These are phyloP conservation scores for Poeciliopsis presidionis DNA, from an alignment of 2,797 vertebrate species.

Conservation along the genomic window DNA sequence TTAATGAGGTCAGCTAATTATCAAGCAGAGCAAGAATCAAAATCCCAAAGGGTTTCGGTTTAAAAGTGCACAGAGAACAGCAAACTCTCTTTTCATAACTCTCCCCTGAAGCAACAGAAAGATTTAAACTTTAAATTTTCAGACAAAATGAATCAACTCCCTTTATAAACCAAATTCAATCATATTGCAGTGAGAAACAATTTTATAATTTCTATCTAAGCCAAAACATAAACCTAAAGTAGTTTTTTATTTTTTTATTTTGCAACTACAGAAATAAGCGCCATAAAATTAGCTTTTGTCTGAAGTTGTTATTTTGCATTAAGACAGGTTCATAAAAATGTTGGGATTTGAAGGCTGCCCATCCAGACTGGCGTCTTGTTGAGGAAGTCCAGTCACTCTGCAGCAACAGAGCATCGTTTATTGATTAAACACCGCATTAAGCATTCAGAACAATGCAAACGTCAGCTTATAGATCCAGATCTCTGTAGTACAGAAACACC, in stretches of 20 bases:
- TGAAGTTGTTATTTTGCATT: background rate
- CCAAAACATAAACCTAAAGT: background rate
- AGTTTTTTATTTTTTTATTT: background rate
- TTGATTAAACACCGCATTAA: slow-evolving; percentile 54
- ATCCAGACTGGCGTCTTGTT: background rate
- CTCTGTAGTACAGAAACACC: slow-evolving; percentile 21
- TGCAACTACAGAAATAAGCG: background rate
- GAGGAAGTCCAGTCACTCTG: slow-evolving; percentile 43
- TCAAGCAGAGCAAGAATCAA: slow-evolving; percentile 8
- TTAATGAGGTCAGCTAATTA: slow-evolving; percentile 55
- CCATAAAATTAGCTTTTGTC: background rate
- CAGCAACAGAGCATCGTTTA: slow-evolving; percentile 41
- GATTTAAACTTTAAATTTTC: slow-evolving; percentile 25
- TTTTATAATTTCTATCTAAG: slow-evolving; percentile 11
- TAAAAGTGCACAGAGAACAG: slow-evolving; percentile 12
- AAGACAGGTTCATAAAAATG: background rate
- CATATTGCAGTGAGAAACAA: background rate
- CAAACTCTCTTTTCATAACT: background rate
- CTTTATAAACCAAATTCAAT: slow-evolving; percentile 2
- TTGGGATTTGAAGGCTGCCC: background rate
- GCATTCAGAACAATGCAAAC: slow-evolving; percentile 50
- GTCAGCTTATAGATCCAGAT: slow-evolving; percentile 36
- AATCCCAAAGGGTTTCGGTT: slow-evolving; percentile 13
- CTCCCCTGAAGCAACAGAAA: background rate
- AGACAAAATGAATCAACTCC: slow-evolving; percentile 11